Evolutionary conservation across 2,888 invertebrate genomes (phyloP).

Genomic region (Furcula furcula): DNA sequence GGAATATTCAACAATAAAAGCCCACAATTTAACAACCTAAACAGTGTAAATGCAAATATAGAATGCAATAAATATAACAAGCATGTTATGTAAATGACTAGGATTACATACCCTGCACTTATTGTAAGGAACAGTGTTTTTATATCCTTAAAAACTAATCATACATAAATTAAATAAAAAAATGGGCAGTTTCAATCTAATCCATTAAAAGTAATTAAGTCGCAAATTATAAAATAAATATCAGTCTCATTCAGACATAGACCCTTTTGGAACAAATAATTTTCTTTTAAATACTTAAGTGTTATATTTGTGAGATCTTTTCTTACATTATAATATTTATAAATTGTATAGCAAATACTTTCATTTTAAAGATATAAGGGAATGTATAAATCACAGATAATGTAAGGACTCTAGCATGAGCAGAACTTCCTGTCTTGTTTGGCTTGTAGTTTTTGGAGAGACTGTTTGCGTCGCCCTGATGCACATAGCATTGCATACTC

Average conservation of each 20-base stretch:
- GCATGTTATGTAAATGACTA: constrained; percentile 22
- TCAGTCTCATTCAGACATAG: constrained; percentile 49
- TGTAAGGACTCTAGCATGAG: constrained; percentile 52
- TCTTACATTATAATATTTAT: constrained; percentile 22
- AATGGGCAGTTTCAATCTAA: constrained; percentile 5
- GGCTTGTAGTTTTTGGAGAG: constrained; percentile 68
- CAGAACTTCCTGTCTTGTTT: constrained; percentile 65
- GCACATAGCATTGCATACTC: constrained; percentile 84
- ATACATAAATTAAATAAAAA: neutral
- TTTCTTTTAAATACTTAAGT: constrained; percentile 18
- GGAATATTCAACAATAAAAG: constrained; percentile 1
- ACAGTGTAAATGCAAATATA: neutral
- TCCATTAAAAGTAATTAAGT: constrained; percentile 15
- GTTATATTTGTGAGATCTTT: constrained; percentile 10
- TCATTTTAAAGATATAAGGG: constrained; percentile 16
- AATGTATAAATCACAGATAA: constrained; percentile 48
- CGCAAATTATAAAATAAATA: constrained; percentile 35
- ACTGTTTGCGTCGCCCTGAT: constrained; percentile 66
- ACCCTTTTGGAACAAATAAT: constrained; percentile 31
- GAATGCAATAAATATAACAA: neutral
- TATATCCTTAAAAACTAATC: neutral
- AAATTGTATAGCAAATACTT: constrained; percentile 27
- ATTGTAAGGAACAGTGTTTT: constrained; percentile 17
- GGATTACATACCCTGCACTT: constrained; percentile 40
- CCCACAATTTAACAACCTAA: neutral